phyloP scores from a whole-genome alignment of 2,888 invertebrate genomes.

The Sarcophaga rosellei region DNA sequence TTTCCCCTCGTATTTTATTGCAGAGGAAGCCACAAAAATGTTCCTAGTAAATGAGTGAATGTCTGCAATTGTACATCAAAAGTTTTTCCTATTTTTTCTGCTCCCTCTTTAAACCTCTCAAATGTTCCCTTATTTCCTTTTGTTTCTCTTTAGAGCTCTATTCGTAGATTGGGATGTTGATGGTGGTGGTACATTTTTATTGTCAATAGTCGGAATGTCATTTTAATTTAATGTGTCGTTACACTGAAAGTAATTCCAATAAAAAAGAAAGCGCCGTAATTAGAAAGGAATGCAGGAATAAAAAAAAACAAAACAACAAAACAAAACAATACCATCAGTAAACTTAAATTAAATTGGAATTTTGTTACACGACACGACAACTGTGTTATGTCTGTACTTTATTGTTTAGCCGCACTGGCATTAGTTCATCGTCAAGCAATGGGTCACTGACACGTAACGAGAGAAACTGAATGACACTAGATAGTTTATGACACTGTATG shows the following conservation, averaged over 20 bases:
- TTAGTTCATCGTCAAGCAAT: not conserved
- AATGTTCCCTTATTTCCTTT: too few species aligned
- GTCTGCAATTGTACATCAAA: too few species aligned
- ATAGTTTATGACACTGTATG: not conserved
- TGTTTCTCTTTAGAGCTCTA: not conserved
- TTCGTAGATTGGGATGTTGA: not conserved
- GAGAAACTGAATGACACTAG: not conserved
- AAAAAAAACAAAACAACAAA: too few species aligned
- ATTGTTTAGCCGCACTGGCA: not conserved
- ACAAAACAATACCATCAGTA: not conserved
- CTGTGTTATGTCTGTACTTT: too few species aligned
- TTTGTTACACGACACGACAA: not conserved
- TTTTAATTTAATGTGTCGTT: conserved; percentile 34
- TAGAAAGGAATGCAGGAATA: conserved; percentile 41
- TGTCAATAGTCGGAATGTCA: conserved; percentile 13
- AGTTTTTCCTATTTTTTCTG: conserved; percentile 3
- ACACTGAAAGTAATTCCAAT: conserved; percentile 40
- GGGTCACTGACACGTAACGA: not conserved
- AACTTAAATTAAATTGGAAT: conserved; percentile 33
- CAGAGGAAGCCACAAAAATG: conserved; percentile 51
- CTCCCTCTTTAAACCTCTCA: not conserved
- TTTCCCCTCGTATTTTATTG: not conserved
- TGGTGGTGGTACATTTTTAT: conserved; percentile 20
- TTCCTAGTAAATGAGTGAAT: not conserved
- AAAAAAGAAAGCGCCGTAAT: conserved; percentile 18